Percentiles rank a stretch among this genome's conserved stretches.
Conservation (phyloP, 2,888 invertebrate species). For the Emesis furor region DNA sequence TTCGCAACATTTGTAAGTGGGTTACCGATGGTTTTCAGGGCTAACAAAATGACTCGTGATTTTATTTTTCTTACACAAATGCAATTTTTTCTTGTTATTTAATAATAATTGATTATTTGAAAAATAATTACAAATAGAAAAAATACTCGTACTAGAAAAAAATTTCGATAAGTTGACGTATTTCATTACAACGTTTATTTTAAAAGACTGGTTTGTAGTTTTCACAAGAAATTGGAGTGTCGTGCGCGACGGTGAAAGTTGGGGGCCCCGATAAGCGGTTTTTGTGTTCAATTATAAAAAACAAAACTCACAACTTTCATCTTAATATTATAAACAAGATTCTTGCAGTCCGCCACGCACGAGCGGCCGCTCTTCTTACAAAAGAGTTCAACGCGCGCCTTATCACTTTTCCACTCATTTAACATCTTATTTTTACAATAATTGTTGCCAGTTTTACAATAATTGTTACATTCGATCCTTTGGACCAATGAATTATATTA, state of each 20-base stretch:
- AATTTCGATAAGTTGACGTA: background rate
- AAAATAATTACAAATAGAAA: background rate
- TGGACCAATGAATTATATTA: background rate
- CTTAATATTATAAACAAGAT: conserved; percentile 20
- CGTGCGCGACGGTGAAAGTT: conserved; percentile 24
- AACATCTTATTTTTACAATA: background rate
- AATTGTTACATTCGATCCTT: background rate
- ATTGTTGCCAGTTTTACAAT: no score
- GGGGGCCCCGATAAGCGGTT: conserved; percentile 8
- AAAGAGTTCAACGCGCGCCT: conserved; percentile 81
- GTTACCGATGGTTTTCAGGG: no score
- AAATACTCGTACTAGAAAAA: background rate
- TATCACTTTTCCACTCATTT: conserved; percentile 9
- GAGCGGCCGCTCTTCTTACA: conserved; percentile 62
- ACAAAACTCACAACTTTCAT: conserved; percentile 20
- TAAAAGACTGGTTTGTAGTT: background rate
- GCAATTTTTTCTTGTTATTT: no score
- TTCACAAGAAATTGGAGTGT: conserved; percentile 20
- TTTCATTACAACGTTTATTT: background rate
- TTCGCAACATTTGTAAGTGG: no score
- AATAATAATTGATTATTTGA: background rate
- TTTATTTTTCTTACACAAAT: no score
- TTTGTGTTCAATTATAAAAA: conserved; percentile 24
- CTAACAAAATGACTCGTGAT: no score
- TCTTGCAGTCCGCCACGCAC: conserved; percentile 26